Conservation (phyloP, 1,140 invertebrate genomes). For the Penaeus japonicus region DNA sequence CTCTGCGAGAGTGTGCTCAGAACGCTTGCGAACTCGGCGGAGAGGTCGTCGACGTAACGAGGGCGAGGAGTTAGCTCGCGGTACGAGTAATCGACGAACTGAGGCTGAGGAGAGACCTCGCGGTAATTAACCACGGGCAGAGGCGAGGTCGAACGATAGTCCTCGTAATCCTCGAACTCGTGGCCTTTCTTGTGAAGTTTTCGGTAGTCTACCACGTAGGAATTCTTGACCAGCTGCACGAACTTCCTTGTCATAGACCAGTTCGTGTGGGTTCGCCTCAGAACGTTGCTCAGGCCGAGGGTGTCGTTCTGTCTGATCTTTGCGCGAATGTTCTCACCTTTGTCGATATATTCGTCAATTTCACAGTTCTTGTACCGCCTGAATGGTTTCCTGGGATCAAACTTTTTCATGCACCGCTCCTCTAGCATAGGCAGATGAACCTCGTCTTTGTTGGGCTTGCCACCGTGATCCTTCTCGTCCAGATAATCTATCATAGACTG, state of each 20-base stretch:
- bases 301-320: conserved; percentile 58
- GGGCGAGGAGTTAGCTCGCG: not conserved
- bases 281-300: conserved; percentile 46
- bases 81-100: not conserved
- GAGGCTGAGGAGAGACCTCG: not conserved
- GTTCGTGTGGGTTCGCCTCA: conserved; percentile 57
- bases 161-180: not conserved
- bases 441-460: conserved; percentile 62
- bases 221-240: conserved; percentile 57
- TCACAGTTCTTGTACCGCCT: conserved; percentile 55
- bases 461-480: conserved; percentile 68
- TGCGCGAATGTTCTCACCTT: conserved; percentile 56
- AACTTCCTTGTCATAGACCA: conserved; percentile 59
- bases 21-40: conserved; percentile 29
- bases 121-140: not conserved
- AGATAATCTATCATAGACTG: conserved; percentile 85
- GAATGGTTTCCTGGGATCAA: conserved; percentile 62
- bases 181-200: conserved; percentile 34
- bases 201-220: conserved; percentile 45
- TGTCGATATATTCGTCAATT: conserved; percentile 53
- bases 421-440: conserved; percentile 77
- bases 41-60: conserved; percentile 22
- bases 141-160: conserved; percentile 9
- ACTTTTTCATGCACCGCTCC: conserved; percentile 73
- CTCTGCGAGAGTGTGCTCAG: conserved; percentile 39